Conservation (phyloP, 1,140 invertebrate species). For the Zeugodacus cucurbitae region DNA sequence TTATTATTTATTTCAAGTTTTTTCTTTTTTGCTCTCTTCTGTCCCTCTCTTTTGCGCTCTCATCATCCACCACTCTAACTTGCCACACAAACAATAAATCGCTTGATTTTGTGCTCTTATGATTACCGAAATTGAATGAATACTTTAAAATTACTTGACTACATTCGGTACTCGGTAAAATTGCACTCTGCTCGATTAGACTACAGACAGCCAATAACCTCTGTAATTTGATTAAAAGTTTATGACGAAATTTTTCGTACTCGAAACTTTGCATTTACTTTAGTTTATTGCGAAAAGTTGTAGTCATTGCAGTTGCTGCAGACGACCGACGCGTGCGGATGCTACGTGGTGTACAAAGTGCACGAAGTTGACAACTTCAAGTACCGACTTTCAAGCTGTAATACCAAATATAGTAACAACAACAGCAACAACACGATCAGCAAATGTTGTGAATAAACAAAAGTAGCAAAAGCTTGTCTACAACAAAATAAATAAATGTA, state of each 20-base stretch:
- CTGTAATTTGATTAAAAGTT: constrained; percentile 38
- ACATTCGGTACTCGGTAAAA: neutral
- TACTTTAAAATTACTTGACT: neutral
- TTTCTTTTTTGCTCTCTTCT: neutral
- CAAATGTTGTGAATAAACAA: constrained; percentile 2
- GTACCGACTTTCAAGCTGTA: neutral
- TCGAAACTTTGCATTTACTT: constrained; percentile 13
- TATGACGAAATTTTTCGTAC: constrained; percentile 21
- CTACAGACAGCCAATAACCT: constrained; percentile 29
- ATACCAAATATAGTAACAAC: neutral
- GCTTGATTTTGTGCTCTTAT: neutral
- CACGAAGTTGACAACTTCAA: neutral
- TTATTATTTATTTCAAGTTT: neutral
- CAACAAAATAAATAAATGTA: constrained; percentile 27
- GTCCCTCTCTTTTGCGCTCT: too few species aligned
- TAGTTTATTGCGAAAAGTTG: constrained; percentile 36
- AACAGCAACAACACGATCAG: constrained; percentile 1
- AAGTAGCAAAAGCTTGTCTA: neutral
- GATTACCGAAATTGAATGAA: neutral
- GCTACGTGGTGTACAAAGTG: constrained; percentile 26
- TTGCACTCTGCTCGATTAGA: constrained; percentile 28
- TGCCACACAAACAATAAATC: neutral
- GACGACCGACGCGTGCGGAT: neutral
- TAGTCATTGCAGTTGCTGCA: neutral
- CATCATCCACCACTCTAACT: too few species aligned